These are phyloP conservation scores for Microctonus aethiopoides DNA, from an alignment of 2,888 invertebrate genomes.

Conservation along the genomic window DNA sequence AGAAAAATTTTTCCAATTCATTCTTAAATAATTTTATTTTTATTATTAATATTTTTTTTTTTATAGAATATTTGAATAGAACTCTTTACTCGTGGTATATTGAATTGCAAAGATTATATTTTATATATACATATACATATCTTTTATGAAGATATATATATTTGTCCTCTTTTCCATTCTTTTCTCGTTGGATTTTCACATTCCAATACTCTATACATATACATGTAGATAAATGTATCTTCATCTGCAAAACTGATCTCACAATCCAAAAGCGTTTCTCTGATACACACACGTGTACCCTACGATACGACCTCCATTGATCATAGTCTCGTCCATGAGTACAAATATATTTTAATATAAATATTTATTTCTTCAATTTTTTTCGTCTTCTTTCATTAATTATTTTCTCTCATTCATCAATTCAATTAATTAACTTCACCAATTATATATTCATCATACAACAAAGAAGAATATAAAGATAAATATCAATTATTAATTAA, in stretches of 20 bases:
- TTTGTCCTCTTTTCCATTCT: slow-evolving; percentile 13
- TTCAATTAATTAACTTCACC: too few species aligned
- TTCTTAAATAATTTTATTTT: neutral
- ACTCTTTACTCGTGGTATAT: slow-evolving; percentile 13
- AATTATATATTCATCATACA: too few species aligned
- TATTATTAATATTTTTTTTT: too few species aligned
- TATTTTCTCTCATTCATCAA: too few species aligned
- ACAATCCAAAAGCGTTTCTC: slow-evolving; percentile 17
- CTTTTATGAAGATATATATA: neutral
- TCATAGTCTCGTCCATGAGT: neutral
- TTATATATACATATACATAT: neutral
- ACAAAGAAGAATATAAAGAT: too few species aligned
- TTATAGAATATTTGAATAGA: slow-evolving; percentile 19
- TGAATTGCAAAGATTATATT: slow-evolving; percentile 16
- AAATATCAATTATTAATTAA: too few species aligned
- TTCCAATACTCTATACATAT: neutral
- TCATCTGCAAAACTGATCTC: slow-evolving; percentile 26
- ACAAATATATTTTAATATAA: neutral
- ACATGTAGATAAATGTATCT: too few species aligned
- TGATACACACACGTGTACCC: neutral
- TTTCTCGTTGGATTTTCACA: slow-evolving; percentile 16
- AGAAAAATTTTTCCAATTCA: slow-evolving; percentile 6
- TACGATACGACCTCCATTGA: neutral
- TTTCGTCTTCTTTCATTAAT: too few species aligned
- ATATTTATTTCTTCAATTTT: too few species aligned